A percentile compares a stretch with the other conserved stretches of the same genome.
Evolutionary conservation across 2,797 vertebrate species (phyloP).

Genomic region (Ctenochaetus hawaiiensis): DNA sequence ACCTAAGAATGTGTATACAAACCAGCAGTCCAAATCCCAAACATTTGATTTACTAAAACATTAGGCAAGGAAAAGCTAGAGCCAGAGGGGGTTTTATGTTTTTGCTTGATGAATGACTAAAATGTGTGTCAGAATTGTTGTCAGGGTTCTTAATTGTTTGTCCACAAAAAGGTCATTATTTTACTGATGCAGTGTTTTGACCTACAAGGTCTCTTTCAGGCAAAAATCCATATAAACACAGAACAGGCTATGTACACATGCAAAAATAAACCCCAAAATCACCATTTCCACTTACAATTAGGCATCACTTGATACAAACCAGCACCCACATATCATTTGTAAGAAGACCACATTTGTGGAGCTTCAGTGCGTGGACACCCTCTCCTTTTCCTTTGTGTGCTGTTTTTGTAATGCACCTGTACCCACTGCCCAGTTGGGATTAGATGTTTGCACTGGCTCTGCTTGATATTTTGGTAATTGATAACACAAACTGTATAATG

Average conservation of each 20-base stretch:
- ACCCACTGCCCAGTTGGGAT: not conserved
- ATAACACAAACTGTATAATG: not conserved
- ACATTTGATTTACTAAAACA: too few species aligned
- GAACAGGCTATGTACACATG: not conserved
- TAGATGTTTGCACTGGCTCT: not conserved
- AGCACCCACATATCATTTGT: not conserved
- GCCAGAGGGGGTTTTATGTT: not conserved
- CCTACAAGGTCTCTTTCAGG: not conserved
- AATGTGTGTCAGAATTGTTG: not conserved
- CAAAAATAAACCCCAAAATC: not conserved
- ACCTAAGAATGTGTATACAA: too few species aligned
- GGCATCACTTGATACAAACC: not conserved
- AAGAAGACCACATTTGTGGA: not conserved
- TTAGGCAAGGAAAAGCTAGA: not conserved
- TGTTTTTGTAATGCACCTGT: not conserved
- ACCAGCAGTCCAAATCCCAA: not conserved
- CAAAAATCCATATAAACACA: not conserved
- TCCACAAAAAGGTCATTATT: not conserved
- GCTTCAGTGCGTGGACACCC: not conserved
- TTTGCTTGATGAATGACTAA: not conserved
- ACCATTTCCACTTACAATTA: not conserved
- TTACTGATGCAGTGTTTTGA: accelerated
- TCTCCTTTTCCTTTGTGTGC: not conserved
- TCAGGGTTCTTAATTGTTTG: not conserved
- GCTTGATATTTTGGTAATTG: not conserved